Evolutionary conservation across 2,888 invertebrate genomes (phyloP).

Genomic region (Heliconius cydno): DNA sequence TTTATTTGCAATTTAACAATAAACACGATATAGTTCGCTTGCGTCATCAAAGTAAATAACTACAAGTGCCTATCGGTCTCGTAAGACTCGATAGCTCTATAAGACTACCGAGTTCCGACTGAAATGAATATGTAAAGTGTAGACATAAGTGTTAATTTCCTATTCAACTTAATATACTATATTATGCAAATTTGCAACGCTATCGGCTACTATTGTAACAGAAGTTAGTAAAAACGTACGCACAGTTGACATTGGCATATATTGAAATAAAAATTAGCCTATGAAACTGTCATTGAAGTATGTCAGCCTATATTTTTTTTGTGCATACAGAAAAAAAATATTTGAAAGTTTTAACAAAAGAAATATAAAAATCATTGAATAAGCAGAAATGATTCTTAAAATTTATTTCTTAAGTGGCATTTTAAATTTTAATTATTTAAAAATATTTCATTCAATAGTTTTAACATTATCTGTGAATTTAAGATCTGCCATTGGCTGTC

Average conservation of each 20-base stretch:
- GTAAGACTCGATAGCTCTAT: slow-evolving; percentile 2
- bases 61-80: neutral
- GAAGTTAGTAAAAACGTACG: slow-evolving; percentile 5
- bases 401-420: neutral
- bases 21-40: slow-evolving; percentile 16
- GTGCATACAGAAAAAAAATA: neutral
- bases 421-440: neutral
- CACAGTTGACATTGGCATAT: slow-evolving; percentile 12
- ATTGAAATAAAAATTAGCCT: neutral
- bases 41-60: slow-evolving; percentile 26
- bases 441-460: neutral
- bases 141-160: slow-evolving; percentile 8
- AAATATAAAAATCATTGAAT: neutral
- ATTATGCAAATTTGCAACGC: neutral
- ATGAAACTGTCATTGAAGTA: neutral
- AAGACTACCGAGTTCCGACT: slow-evolving; percentile 28
- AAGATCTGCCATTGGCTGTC: neutral
- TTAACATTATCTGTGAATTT: neutral
- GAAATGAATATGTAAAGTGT: slow-evolving; percentile 16
- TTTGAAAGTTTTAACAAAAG: neutral
- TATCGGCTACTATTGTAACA: neutral
- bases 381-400: neutral
- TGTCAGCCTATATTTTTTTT: neutral
- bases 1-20: slow-evolving; percentile 10
- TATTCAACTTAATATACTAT: slow-evolving; percentile 5